Conservation (phyloP, 2,888 invertebrate species). For the Heliconius hortense region DNA sequence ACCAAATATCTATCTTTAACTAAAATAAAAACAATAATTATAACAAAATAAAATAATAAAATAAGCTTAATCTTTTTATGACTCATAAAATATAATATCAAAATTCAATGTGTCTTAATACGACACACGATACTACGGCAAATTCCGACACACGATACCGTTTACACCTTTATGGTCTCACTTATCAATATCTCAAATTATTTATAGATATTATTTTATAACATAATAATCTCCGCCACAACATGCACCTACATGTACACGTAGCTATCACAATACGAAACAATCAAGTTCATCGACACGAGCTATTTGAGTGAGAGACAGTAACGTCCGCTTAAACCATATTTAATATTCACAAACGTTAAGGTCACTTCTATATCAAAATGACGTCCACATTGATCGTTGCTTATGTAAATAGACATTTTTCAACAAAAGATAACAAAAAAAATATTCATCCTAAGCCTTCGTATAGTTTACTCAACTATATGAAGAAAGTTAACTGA, state of each 20-base stretch:
- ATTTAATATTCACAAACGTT: conserved; percentile 61
- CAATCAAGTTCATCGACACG: conserved; percentile 67
- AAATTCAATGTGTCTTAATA: conserved; percentile 5
- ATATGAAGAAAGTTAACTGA: conserved; percentile 35
- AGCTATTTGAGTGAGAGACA: conserved; percentile 60
- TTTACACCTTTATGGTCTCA: conserved; percentile 27
- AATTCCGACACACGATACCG: conserved; percentile 13
- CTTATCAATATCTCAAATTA: conserved; percentile 17
- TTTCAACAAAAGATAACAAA: neutral
- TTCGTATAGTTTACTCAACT: neutral
- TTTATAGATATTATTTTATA: conserved; percentile 23
- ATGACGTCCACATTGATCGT: conserved; percentile 45
- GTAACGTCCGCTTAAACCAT: conserved; percentile 50
- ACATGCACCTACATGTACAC: conserved; percentile 11
- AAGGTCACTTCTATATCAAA: conserved; percentile 48
- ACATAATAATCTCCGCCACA: conserved; percentile 23
- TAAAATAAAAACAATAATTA: no score
- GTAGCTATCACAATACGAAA: conserved; percentile 45
- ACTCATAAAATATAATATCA: conserved; percentile 13
- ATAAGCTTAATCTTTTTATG: neutral
- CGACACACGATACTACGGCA: conserved; percentile 13
- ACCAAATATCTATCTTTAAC: no score
- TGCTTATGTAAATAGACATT: conserved; percentile 24
- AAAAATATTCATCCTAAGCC: neutral
- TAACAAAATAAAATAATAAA: neutral